Percentiles rank a stretch among this genome's conserved stretches.
phyloP scores from a whole-genome alignment of 2,797 vertebrate genomes.

The Alectoris magna region DNA sequence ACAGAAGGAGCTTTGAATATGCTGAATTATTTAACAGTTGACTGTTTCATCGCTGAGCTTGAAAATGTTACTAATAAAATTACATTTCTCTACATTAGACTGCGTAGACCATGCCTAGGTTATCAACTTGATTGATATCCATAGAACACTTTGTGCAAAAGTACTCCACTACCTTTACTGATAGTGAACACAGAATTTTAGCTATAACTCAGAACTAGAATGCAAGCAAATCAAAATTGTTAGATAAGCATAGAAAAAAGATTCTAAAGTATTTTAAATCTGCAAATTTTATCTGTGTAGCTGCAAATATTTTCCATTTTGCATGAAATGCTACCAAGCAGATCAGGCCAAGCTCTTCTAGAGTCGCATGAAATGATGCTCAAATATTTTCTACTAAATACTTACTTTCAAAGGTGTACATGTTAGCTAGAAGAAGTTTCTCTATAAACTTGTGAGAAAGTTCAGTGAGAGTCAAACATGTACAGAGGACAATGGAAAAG shows the following conservation, averaged over 20 bases:
- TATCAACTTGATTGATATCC: not conserved
- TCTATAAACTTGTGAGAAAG: not conserved
- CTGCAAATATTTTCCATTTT: not conserved
- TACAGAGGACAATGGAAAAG: not conserved
- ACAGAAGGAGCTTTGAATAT: not conserved
- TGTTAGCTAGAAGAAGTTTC: not conserved
- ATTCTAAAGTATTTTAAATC: not conserved
- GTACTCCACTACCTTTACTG: not conserved
- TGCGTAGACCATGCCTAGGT: accelerated
- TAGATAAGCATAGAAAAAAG: not conserved
- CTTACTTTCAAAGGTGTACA: not conserved
- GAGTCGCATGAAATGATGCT: not conserved
- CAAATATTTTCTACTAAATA: not conserved
- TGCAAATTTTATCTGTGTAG: not conserved
- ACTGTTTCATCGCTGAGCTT: not conserved
- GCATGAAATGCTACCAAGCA: accelerated
- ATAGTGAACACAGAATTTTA: not conserved
- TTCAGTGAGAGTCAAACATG: not conserved
- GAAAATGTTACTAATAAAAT: not conserved
- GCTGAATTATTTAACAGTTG: not conserved
- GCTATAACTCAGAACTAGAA: not conserved
- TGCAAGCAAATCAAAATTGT: not conserved
- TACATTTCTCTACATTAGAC: not conserved
- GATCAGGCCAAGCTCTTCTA: not conserved
- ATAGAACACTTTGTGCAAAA: no score